Evolutionary conservation across 2,113 vertebrate genomes (phyloP), one percentile per base, ranked within the genome.

Genomic region (Sylvia atricapilla): DNA sequence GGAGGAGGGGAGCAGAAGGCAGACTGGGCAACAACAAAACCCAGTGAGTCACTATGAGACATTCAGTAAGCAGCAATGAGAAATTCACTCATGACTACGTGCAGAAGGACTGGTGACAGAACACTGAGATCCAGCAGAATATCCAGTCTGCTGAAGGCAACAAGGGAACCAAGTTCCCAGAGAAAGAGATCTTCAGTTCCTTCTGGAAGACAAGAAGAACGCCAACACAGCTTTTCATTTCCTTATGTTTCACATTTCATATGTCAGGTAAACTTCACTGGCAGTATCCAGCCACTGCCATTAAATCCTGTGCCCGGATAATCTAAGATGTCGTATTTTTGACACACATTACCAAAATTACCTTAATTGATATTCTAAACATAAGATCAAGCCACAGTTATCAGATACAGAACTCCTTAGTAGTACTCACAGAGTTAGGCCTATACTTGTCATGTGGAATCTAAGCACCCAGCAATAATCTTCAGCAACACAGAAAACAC

Each of bases 1-100:
- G 79, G 59, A 91, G 90, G 90, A 96, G 68, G 64, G 84, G 43
- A 95, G 67, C 95, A 97, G 92, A 92, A 96, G 79, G 95, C 83
- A 92, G 83, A 88, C 90, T 70, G 76, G 92, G 88, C 95, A 95
- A 80, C 77, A 96, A 90, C 37, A 16, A 74, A 90, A 49, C 55
- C 72, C 85, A 81, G 27, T 96, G 95, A 97, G 85, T 97, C 94
- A 97, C 85, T 53, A 37, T 46, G 83, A 95, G 78, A 70, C 10
- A 2, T 52, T 80, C 76, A 69, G 18, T 35, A 55, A 78, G 52
- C 68, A 84, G 92, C 59, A 93, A 74, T 74, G 63, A 95, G 83
- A 75, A 90, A 96, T 86, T 86, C 46, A 30, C 50, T 92, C 68
- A 59, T 62, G 83, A 92, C 79, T 90, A 39, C 0, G 0, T 5